Evolutionary conservation across 2,888 invertebrate species (phyloP).

Genomic region (Zaprionus lineosus): DNA sequence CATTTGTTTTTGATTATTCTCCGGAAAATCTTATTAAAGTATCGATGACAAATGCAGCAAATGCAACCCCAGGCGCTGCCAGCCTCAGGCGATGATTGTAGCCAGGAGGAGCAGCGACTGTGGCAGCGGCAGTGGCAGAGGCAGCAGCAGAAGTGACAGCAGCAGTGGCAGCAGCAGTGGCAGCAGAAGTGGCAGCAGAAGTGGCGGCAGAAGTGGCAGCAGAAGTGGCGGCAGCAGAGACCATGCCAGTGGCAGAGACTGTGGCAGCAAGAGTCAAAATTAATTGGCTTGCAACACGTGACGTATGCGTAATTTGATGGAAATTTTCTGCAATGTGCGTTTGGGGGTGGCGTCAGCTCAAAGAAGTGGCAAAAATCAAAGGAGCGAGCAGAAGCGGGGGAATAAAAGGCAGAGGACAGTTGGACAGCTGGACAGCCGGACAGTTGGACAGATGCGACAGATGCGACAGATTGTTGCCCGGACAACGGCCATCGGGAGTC

Average conservation of each 20-base stretch:
- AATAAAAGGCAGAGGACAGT: too few species aligned
- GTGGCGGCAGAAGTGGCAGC: neutral
- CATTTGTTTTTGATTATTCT: conserved; percentile 6
- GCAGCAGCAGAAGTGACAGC: neutral
- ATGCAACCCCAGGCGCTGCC: neutral
- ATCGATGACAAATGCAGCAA: conserved; percentile 51
- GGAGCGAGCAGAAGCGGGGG: too few species aligned
- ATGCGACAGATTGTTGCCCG: too few species aligned
- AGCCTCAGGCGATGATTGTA: neutral
- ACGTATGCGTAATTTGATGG: conserved; percentile 67
- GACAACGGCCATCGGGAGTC: too few species aligned
- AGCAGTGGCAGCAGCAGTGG: neutral
- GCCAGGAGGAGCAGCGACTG: neutral
- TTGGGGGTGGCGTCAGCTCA: too few species aligned
- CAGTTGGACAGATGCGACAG: too few species aligned
- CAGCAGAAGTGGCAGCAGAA: neutral
- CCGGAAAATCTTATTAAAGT: conserved; percentile 45
- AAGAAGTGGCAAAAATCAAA: too few species aligned
- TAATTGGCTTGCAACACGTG: conserved; percentile 65
- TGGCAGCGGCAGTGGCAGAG: neutral
- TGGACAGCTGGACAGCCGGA: too few species aligned
- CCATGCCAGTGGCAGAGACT: too few species aligned
- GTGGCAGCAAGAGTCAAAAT: conserved; percentile 6
- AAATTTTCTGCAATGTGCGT: conserved; percentile 1
- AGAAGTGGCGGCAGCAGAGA: too few species aligned